Percentiles rank a stretch among this genome's conserved stretches.
phyloP scores from a whole-genome alignment of 2,113 vertebrate species.

The Notothenia coriiceps region DNA sequence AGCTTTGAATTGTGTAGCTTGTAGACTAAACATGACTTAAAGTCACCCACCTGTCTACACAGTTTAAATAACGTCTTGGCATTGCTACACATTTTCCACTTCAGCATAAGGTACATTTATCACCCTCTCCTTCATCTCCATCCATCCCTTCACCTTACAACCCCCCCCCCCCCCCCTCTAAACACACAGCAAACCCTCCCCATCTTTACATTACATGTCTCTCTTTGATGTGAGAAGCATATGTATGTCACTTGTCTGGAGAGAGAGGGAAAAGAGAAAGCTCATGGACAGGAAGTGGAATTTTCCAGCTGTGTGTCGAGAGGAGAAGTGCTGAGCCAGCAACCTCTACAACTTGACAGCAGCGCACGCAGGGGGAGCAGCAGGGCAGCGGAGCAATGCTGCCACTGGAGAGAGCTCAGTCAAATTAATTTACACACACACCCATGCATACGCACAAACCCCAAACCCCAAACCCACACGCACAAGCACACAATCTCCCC shows the following conservation, averaged over 20 bases:
- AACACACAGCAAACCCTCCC: background rate
- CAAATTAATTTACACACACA: slow-evolving; percentile 49
- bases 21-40: background rate
- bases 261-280: slow-evolving; percentile 27
- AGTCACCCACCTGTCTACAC: background rate
- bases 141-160: background rate
- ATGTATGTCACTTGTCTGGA: slow-evolving; percentile 49
- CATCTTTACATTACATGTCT: slow-evolving; percentile 10
- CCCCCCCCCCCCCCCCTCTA: background rate
- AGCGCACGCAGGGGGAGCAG: slow-evolving; percentile 21
- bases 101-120: background rate
- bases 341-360: slow-evolving; percentile 41
- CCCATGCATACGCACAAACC: background rate
- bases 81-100: background rate
- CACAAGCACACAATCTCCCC: slow-evolving; percentile 42
- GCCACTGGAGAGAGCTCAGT: slow-evolving; percentile 36
- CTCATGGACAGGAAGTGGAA: slow-evolving; percentile 56
- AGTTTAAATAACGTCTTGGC: background rate
- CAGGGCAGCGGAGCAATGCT: slow-evolving; percentile 43
- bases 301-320: slow-evolving; percentile 66
- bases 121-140: slow-evolving; percentile 12
- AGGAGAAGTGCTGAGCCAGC: slow-evolving; percentile 65
- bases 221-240: slow-evolving; percentile 44
- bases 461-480: background rate
- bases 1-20: slow-evolving; percentile 2